Conservation (phyloP, 2,888 invertebrate genomes). For the Nysson spinosus region DNA sequence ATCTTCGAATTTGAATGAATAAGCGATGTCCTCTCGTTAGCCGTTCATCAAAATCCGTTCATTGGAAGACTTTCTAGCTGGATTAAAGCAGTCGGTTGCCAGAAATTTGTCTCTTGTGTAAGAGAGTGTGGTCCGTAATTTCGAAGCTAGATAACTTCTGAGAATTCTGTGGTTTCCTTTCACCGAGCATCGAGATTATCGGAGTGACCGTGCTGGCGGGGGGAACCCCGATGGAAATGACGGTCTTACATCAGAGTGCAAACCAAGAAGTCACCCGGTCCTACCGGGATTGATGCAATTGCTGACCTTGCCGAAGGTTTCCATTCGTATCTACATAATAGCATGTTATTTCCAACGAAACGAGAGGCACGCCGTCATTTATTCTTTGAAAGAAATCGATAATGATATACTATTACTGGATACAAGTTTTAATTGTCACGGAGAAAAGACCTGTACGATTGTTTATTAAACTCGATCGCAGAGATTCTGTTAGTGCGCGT, state of each 20-base stretch:
- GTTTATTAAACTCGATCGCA: too few species aligned
- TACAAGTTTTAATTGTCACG: too few species aligned
- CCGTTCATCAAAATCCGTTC: too few species aligned
- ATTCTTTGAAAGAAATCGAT: background rate
- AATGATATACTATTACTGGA: too few species aligned
- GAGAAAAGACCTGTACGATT: too few species aligned
- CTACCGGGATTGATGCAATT: slow-evolving; percentile 8
- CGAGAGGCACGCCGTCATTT: background rate
- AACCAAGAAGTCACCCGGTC: background rate
- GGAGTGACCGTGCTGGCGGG: slow-evolving; percentile 3
- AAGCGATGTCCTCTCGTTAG: too few species aligned
- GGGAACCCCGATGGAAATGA: background rate
- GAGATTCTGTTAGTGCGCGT: too few species aligned
- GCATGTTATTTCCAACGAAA: too few species aligned
- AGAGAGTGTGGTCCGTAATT: background rate
- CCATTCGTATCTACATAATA: slow-evolving; percentile 3
- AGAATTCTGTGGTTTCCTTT: slow-evolving; percentile 17
- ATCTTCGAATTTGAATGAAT: too few species aligned
- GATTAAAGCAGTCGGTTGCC: background rate
- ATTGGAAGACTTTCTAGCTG: background rate
- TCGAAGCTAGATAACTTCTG: slow-evolving; percentile 10
- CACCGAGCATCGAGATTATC: slow-evolving; percentile 7
- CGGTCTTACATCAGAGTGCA: background rate
- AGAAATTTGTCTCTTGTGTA: slow-evolving; percentile 5
- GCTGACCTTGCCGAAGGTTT: slow-evolving; percentile 16